Conservation (phyloP, 2,797 vertebrate genomes). For the Steatocranus sp. region DNA sequence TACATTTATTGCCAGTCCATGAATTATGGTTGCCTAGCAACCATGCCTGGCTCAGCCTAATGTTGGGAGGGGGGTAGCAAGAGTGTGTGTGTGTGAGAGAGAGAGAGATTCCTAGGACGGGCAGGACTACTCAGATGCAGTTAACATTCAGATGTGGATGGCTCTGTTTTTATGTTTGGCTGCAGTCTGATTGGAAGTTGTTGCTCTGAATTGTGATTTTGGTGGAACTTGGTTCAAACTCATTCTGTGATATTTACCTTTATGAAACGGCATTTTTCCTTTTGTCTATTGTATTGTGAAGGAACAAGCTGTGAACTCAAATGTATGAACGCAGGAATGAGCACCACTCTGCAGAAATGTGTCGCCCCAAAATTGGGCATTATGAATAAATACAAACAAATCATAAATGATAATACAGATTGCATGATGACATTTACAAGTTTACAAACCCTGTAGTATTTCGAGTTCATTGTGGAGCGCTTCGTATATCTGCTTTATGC, state of each 20-base stretch:
- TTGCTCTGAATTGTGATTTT: background rate
- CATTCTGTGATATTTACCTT: background rate
- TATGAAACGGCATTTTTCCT: background rate
- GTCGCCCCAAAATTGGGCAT: background rate
- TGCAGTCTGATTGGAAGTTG: background rate
- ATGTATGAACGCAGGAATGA: background rate
- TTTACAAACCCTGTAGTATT: background rate
- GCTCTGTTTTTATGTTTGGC: background rate
- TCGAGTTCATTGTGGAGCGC: background rate
- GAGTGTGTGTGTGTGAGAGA: background rate
- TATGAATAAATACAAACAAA: background rate
- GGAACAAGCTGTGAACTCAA: background rate
- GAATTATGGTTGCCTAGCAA: slow-evolving; percentile 70
- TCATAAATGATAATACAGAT: background rate
- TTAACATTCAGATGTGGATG: slow-evolving; percentile 15
- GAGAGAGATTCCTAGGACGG: background rate
- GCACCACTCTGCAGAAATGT: background rate
- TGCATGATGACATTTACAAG: background rate
- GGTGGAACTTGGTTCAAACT: background rate
- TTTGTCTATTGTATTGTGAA: background rate
- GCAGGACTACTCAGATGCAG: background rate
- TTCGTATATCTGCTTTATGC: background rate
- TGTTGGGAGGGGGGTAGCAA: background rate
- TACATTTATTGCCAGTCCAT: slow-evolving; percentile 66
- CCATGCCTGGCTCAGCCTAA: slow-evolving; percentile 45